Conservation (phyloP, 1,140 invertebrate genomes). For the Pemphigus obesinymphae region DNA sequence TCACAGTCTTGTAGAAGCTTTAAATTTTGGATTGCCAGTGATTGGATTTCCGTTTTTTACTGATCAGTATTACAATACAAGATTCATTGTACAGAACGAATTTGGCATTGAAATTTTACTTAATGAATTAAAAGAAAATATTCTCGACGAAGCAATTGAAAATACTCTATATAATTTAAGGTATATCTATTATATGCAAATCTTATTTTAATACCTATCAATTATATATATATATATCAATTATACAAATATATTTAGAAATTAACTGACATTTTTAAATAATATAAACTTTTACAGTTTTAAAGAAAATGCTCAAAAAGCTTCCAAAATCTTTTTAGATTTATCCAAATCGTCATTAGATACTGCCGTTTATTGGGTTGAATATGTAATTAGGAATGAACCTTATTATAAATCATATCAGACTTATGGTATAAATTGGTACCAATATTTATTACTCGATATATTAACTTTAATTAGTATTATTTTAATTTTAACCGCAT, state of each 20-base stretch:
- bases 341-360: conserved; percentile 55
- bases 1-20: conserved; percentile 58
- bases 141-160: conserved; percentile 40
- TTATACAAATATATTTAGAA: too few species aligned
- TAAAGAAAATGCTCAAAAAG: conserved; percentile 33
- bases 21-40: conserved; percentile 57
- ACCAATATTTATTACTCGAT: conserved; percentile 44
- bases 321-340: conserved; percentile 49
- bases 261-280: too few species aligned
- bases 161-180: conserved; percentile 27
- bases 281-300: conserved; percentile 38
- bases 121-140: conserved; percentile 44
- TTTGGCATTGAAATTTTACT: conserved; percentile 47
- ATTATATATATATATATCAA: too few species aligned
- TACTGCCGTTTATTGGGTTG: conserved; percentile 58
- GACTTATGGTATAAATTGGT: conserved; percentile 31
- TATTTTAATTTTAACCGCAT: not conserved
- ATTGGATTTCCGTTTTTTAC: conserved; percentile 52
- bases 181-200: too few species aligned
- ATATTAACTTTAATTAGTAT: not conserved
- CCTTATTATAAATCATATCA: conserved; percentile 46
- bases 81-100: conserved; percentile 48
- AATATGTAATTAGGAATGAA: conserved; percentile 57
- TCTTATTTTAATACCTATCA: too few species aligned
- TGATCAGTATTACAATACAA: conserved; percentile 50